These are phyloP conservation scores for Nannospalax galili DNA, from an alignment of 2,113 vertebrate species.

Conservation along the genomic window DNA sequence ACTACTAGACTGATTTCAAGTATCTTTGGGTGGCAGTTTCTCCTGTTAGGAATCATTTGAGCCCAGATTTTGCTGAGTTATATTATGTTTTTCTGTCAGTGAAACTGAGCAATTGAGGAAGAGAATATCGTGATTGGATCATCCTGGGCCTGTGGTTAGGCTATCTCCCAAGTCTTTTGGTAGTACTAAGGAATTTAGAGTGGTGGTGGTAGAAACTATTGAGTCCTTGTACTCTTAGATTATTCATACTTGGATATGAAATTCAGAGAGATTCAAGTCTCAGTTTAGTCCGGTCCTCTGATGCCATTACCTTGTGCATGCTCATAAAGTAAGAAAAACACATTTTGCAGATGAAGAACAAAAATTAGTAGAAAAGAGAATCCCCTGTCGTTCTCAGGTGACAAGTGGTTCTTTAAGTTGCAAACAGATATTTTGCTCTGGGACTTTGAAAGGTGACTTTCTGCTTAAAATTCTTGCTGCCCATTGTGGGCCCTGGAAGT, in stretches of 20 bases:
- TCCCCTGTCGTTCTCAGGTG: not conserved
- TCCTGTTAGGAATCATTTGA: not conserved
- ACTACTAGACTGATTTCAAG: not conserved
- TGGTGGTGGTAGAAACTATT: not conserved
- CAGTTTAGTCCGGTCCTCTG: conserved; percentile 6
- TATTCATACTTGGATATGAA: conserved; percentile 13
- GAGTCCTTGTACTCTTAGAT: not conserved
- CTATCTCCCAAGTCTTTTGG: not conserved
- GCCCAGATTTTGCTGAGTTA: conserved; percentile 38
- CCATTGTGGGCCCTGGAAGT: not conserved
- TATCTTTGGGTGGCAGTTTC: conserved; percentile 11
- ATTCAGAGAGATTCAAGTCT: not conserved
- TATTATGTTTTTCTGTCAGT: not conserved
- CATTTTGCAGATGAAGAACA: conserved; percentile 40
- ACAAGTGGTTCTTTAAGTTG: not conserved
- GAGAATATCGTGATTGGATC: not conserved
- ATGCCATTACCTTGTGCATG: conserved; percentile 41
- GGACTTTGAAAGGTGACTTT: not conserved
- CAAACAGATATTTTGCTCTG: conserved; percentile 4
- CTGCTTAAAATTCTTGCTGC: conserved; percentile 8
- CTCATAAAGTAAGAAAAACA: conserved; percentile 30
- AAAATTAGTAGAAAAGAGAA: conserved; percentile 18
- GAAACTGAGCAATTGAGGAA: not conserved
- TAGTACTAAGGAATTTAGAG: not conserved
- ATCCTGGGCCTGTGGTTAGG: conserved; percentile 19